Base-by-base conservation (phyloP, 2,888 invertebrate species). In the Baccha elongata region DNA sequence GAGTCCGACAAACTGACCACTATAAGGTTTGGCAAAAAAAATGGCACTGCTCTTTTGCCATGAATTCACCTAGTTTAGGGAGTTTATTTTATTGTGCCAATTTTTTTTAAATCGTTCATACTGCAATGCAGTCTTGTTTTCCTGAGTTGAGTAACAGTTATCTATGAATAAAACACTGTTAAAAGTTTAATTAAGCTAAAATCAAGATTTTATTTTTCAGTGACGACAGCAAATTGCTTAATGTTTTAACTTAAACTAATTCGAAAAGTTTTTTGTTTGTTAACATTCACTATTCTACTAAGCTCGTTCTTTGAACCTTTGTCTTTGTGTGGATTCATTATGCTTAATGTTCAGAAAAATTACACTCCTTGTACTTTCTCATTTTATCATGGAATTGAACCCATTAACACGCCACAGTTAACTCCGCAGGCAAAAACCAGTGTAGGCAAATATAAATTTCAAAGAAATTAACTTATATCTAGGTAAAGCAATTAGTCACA, bases 351-450 rank as follows among this genome's bases (percentile, higher is more conserved):
- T 44, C 50, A 29, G 2, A 48, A 29, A 11, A 13, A 48, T 37
- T 23, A 8, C 4, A 32, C 26, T 26, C 26, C 26, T 26, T 26
- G 15, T 50, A 42, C 26, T 64, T 48, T 29, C 58, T 55, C 58
- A 58, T 65, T 65, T 52, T 69, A 42, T 58, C 44, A 50, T 60
- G 44, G 72, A 73, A 78, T 78, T 78, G 64, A 78, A 58, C 46
- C 83, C 68, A 83, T 83, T 83, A 83, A 73, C 83, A 83, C 83
- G 83, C 83, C 83, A 83, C 58, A 58, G 58, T 58, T 58, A 40
- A 81, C 60, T 64, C 23, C 32, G 19, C 55, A 68, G 67, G 44
- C 78, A 60, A 17, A 19, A 67, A 42, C 40, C 42, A 37, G 44
- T 75, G 79, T 62, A n/a, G 8, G 7, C 7, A 67, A 46, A 65